Base-by-base conservation (phyloP, 1,140 invertebrate species). In the Drosophila hydei region DNA sequence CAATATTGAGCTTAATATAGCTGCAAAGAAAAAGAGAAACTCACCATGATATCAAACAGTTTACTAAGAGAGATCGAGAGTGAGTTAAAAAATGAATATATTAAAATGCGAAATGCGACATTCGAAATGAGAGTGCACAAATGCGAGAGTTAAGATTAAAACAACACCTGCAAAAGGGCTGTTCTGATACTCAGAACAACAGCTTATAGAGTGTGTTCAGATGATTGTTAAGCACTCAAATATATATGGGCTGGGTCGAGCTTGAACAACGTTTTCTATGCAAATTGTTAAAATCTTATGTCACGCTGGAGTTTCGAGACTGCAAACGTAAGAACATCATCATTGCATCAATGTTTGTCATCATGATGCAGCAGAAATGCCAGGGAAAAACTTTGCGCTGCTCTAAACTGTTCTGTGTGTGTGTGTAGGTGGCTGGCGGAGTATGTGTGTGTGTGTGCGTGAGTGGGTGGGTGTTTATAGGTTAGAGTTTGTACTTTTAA, bases 281-380 rank as follows among this genome's bases (percentile, higher is more conserved):
- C 42, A 62, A 62, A 62, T 69, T 52, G 38, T 69, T 42, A 56
- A 63, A 63, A 56, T 21, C 43, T 33, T 2, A 9, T 33, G 60
- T 70, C 60, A 70, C 38, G 43, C 36, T 56, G n/a, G 25, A 54
- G 48, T 60, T 52, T 55, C 5, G 14, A 42, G 23, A 50, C 16
- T 43, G 27, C 50, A 38, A 61, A 23, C 5, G 27, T 12, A 16
- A 36, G 9, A 69, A 50, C 60, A 56, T 63, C 60, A 55, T 69
- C 30, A 62, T 62, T 33, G 52, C 43, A 21, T 48, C 52, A 27
- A 27, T 52, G 19, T 36, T 69, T 62, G 65, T 69, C 67, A 70
- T 48, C 51, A 63, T 70, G 67, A 70, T 56, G 42, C 43, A 40
- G 52, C 67, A 72, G 8, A 67, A 71, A 55, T 45, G 27, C 25